Evolutionary conservation across 2,888 invertebrate genomes (phyloP), one percentile per base, ranked within the genome.

Genomic region (Parapristionchus giblindavisi): DNA sequence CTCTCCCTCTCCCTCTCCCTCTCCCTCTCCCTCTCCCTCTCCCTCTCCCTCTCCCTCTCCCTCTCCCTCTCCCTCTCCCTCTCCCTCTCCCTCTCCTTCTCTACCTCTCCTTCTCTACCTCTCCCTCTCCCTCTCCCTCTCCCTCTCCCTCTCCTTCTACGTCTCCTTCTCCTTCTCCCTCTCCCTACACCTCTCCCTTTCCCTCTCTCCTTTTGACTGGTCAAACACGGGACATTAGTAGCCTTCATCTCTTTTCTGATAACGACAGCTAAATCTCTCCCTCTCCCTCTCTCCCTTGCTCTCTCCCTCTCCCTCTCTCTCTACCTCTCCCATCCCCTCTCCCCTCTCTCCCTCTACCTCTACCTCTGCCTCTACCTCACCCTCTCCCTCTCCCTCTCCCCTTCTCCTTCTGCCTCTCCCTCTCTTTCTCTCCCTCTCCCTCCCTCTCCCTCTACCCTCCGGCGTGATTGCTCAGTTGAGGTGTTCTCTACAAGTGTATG

Each of bases 351-450:
- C 52, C 21, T 52, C 66, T 66, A 32, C 21, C n/a, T 24, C 40
- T 34, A 11, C 63, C 38, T 32, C 24, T 24, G 43, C 66, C 51
- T 17, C 51, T 27, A 32, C 65, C 66, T n/a, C 14, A 51, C 51
- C 14, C n/a, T 24, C 40, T 34, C 29, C 63, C 38, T 32, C 24
- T 24, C 66, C 66, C 51, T 17, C 51, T 27, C 34, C 65, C 66
- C 29, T 21, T 24, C 65, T n/a, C 43, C 48, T 43, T 29, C 29
- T 29, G 14, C 43, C 27, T 43, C 65, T 17, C 27, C 40, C 43
- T 43, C 43, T 32, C 38, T 48, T n/a, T 48, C 66, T 36, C 48
- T 66, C 66, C 66, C 66, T 52, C 43, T 51, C 52, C 43, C 52
- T 51, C 66, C 43, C 32, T 52, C 52, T 36, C 32, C 34, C 32